Conservation (phyloP, 2,113 vertebrate genomes). For the Callithrix jacchus region DNA sequence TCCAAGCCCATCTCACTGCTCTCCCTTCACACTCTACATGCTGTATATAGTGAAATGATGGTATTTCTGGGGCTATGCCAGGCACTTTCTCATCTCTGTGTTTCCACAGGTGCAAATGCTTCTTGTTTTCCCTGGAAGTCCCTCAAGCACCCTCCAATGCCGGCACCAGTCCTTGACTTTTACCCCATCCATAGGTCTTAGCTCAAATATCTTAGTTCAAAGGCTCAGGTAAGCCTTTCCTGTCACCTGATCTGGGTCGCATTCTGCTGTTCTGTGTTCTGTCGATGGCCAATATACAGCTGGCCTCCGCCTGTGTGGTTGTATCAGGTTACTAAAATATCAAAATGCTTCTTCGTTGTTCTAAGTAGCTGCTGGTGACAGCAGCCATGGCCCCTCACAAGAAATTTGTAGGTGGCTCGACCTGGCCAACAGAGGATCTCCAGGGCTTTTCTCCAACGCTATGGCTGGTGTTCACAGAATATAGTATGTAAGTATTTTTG, state of each 20-base stretch:
- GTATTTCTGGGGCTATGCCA: not conserved
- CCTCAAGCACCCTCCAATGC: not conserved
- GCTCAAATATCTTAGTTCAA: not conserved
- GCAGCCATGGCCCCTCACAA: not conserved
- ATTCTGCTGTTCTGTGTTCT: not conserved
- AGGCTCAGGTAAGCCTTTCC: not conserved
- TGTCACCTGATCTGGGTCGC: not conserved
- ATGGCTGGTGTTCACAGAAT: fast-evolving
- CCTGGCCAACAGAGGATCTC: not conserved
- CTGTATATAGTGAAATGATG: not conserved
- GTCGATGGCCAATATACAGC: not conserved
- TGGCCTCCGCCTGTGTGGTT: not conserved
- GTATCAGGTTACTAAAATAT: not conserved
- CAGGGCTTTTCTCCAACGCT: fast-evolving
- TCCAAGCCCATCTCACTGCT: not conserved
- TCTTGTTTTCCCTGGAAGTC: not conserved
- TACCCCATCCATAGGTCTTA: not conserved
- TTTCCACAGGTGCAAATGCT: fast-evolving
- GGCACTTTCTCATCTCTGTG: not conserved
- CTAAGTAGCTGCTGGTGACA: not conserved
- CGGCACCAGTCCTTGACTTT: not conserved
- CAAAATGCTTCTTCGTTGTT: not conserved
- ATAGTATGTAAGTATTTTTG: not conserved
- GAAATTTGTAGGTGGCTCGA: not conserved
- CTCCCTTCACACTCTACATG: not conserved